Evolutionary conservation across 2,113 vertebrate genomes (phyloP).

Genomic region (Poicephalus meyeri): DNA sequence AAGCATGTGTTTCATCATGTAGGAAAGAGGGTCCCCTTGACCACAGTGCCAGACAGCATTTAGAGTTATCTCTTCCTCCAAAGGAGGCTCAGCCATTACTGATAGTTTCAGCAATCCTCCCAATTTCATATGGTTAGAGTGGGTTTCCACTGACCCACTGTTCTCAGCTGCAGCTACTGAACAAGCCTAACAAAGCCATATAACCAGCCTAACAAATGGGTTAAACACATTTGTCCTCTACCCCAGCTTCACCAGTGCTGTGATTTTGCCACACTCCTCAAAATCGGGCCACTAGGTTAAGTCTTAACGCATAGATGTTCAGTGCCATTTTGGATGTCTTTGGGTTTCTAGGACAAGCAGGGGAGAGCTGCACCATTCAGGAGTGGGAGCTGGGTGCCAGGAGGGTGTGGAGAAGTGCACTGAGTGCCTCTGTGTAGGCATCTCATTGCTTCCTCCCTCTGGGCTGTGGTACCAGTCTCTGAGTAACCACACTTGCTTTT

Average conservation of each 20-base stretch:
- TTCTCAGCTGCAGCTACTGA: neutral
- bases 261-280: neutral
- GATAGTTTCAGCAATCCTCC: neutral
- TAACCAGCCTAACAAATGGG: neutral
- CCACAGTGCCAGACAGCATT: neutral
- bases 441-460: neutral
- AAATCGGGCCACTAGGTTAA: neutral
- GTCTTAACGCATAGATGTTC: neutral
- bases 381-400: neutral
- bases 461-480: neutral
- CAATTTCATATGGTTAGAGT: neutral
- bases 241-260: neutral
- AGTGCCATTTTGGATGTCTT: neutral
- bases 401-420: neutral
- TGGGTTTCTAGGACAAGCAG: neutral
- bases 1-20: rapidly evolving
- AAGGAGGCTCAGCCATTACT: neutral
- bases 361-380: neutral
- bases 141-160: neutral
- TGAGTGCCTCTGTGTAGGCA: neutral
- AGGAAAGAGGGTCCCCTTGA: neutral
- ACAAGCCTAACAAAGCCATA: neutral
- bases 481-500: neutral
- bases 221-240: neutral
- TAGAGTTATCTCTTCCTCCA: neutral